Evolutionary conservation across 2,888 invertebrate species (phyloP).

Genomic region (Hydriomena furcata): DNA sequence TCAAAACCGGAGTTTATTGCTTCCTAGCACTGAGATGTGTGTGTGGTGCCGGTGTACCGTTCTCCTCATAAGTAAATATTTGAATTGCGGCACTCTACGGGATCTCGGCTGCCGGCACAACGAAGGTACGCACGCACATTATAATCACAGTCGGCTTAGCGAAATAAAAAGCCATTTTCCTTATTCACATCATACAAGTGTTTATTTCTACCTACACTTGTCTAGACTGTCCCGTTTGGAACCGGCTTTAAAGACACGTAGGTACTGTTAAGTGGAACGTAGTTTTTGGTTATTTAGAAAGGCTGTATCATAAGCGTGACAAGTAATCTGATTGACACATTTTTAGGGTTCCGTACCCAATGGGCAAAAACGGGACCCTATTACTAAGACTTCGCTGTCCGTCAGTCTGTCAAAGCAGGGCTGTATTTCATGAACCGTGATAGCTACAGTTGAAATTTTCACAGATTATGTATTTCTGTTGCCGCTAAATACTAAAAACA

Average conservation of each 20-base stretch:
- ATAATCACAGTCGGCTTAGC: constrained; percentile 37
- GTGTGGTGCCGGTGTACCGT: constrained; percentile 19
- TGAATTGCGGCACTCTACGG: constrained; percentile 24
- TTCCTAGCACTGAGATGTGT: background rate
- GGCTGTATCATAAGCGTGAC: too few relatives aligned
- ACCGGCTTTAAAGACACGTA: constrained; percentile 3
- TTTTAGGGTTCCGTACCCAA: too few relatives aligned
- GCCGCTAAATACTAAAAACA: too few relatives aligned
- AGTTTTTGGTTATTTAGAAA: too few relatives aligned
- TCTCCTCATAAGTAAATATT: constrained; percentile 33
- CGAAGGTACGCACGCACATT: constrained; percentile 30
- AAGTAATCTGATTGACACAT: too few relatives aligned
- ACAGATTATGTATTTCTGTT: too few relatives aligned
- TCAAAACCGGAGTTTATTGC: background rate
- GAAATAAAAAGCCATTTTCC: constrained; percentile 25
- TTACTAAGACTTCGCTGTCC: too few relatives aligned
- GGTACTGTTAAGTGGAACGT: background rate
- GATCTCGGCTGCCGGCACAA: constrained; percentile 1
- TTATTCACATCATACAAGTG: constrained; percentile 20
- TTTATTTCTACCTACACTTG: constrained; percentile 17
- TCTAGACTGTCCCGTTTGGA: constrained; percentile 5
- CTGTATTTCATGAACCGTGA: too few relatives aligned
- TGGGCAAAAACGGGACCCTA: too few relatives aligned
- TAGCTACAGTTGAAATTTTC: too few relatives aligned
- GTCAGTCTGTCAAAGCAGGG: too few relatives aligned